Evolutionary conservation across 2,113 vertebrate species (phyloP), one percentile per base, ranked within the genome.

Genomic region (Pterocles gutturalis): DNA sequence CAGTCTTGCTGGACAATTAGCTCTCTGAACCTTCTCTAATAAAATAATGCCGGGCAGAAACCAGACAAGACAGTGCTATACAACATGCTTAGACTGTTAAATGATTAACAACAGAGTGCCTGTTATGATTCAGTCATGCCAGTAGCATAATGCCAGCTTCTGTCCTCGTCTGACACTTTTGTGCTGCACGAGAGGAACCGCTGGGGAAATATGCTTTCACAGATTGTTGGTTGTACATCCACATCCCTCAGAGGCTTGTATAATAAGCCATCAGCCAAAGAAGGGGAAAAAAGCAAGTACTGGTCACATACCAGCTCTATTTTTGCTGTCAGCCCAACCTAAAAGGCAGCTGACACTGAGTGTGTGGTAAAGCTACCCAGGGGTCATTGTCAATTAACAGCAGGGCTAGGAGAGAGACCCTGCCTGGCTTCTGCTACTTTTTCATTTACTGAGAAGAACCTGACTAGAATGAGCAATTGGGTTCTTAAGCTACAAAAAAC

Each of bases 141-240:
- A 79, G 89, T 20, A 89, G 70, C 82, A 34, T 69, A 90, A 90
- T 61, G 86, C 89, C 57, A 76, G 65, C 73, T 87, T 82, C 95
- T 97, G 93, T 97, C 94, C 93, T 97, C 89, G 79, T 90, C 94
- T 97, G 95, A 95, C 96, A 89, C 92, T 82, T 95, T 17, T 1
- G 6, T 55, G 70, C 69, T 77, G 80, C 94, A 92, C 1, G 0
- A 57, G 76, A 84, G 73, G 86, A 95, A 79, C 92, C 81, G 1
- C 94, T 95, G 92, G 96, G 92, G 94, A 96, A 97, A 95, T 96
- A 87, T 2, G 66, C 83, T 97, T 93, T 95, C 91, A 87, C 83
- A 96, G 94, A 87, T 57, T 70, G 76, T 87, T 91, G 71, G 60
- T 11, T 69, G 77, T 65, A 79, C 61, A 84, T 62, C n/a, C 66